These are phyloP conservation scores for zebrafish (Danio rerio) DNA, from an alignment of 2,113 vertebrate species.

Conservation along the genomic window DNA sequence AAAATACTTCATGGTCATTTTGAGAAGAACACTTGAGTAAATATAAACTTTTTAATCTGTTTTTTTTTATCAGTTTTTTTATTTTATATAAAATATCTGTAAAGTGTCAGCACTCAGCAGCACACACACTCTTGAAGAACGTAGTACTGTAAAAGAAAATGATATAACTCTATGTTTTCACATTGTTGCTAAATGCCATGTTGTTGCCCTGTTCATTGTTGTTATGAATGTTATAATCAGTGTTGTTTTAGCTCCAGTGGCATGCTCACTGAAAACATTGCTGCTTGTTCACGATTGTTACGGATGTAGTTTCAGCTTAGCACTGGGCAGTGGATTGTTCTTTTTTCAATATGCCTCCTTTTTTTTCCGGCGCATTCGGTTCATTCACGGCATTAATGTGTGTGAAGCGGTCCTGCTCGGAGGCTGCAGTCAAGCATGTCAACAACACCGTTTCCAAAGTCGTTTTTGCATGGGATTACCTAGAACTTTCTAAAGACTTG, in stretches of 20 bases:
- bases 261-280: not conserved
- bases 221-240: constrained; percentile 20
- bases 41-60: no score
- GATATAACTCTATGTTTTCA: not conserved
- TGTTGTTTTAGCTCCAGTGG: not conserved
- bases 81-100: not conserved
- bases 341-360: constrained; percentile 25
- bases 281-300: constrained; percentile 18
- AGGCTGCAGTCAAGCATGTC: constrained; percentile 18
- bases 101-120: not conserved
- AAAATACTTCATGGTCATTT: no score
- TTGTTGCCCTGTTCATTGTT: constrained; percentile 8
- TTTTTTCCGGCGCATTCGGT: not conserved
- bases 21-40: no score
- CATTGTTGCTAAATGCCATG: not conserved
- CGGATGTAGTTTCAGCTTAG: not conserved
- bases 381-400: not conserved
- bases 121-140: not conserved
- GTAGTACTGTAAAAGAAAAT: not conserved
- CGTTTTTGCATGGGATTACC: constrained; percentile 33
- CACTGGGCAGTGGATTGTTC: constrained; percentile 6
- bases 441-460: constrained; percentile 32
- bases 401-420: constrained; percentile 18
- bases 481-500: constrained; percentile 43
- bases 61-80: no score